Conservation (phyloP, 2,888 invertebrate genomes). For the Himalopsyche kuldschensis region DNA sequence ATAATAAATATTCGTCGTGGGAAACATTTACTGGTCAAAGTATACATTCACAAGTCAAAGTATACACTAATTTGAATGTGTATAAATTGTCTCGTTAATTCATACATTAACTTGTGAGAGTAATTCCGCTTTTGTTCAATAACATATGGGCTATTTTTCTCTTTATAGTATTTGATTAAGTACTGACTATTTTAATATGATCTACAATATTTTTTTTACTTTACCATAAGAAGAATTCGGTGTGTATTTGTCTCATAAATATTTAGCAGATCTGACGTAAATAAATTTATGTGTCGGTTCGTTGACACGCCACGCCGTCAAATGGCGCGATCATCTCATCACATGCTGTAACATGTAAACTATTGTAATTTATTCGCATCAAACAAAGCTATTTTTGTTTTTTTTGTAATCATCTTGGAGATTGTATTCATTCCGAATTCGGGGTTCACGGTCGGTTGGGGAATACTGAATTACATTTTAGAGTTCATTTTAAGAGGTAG, state of each 20-base stretch:
- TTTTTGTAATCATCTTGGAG: neutral
- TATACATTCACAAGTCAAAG: too few relatives aligned
- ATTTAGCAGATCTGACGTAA: neutral
- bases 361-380: conserved; percentile 16
- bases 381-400: conserved; percentile 5
- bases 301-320: conserved; percentile 1
- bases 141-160: too few relatives aligned
- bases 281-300: neutral
- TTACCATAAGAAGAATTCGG: neutral
- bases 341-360: neutral
- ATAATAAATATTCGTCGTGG: too few relatives aligned
- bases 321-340: neutral
- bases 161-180: too few relatives aligned
- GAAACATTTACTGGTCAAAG: too few relatives aligned
- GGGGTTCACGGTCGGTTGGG: neutral
- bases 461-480: neutral
- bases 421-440: neutral
- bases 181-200: neutral
- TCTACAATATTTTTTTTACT: neutral
- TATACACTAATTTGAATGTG: too few relatives aligned
- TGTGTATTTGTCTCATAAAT: neutral
- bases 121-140: too few relatives aligned
- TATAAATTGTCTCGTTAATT: too few relatives aligned
- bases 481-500: neutral
- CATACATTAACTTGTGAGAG: too few relatives aligned